Percentiles rank a stretch among this genome's conserved stretches.
Conservation (phyloP, 2,888 invertebrate genomes). For the Philereme vetulata region DNA sequence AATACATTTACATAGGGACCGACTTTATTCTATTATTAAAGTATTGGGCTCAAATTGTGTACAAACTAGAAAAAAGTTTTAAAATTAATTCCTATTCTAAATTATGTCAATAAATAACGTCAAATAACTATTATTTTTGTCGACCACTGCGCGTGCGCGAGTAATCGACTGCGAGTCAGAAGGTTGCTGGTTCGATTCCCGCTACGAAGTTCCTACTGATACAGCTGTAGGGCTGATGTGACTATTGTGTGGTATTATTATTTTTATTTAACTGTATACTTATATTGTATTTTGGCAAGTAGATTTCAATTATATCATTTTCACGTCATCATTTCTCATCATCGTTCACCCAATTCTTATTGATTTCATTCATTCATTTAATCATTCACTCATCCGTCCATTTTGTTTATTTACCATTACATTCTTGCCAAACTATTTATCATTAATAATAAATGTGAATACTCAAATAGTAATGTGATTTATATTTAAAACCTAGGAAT, state of each 20-base stretch:
- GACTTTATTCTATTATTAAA: not conserved
- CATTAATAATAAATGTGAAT: conserved; percentile 2
- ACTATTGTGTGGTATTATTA: too few relatives aligned
- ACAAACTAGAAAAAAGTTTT: not conserved
- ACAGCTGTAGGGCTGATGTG: too few relatives aligned
- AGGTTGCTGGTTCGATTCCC: too few relatives aligned
- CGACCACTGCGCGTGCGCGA: too few relatives aligned
- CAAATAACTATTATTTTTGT: not conserved
- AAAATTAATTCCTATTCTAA: conserved; percentile 7
- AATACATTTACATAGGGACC: not conserved
- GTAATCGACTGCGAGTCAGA: too few relatives aligned
- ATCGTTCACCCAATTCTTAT: conserved; percentile 31
- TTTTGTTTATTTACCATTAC: conserved; percentile 1
- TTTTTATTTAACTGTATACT: not conserved
- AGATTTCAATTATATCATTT: not conserved
- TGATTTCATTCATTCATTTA: conserved; percentile 37
- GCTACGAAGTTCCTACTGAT: too few relatives aligned
- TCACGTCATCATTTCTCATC: conserved; percentile 20
- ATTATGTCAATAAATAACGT: too few relatives aligned
- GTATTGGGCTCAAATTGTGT: not conserved
- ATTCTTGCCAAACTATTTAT: conserved; percentile 10
- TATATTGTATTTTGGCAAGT: conserved; percentile 17
- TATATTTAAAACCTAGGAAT: conserved; percentile 11
- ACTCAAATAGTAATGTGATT: conserved; percentile 1
- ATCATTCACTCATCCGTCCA: conserved; percentile 30